Conservation (phyloP, 2,797 vertebrate species). For the Catostomus latipinnis region DNA sequence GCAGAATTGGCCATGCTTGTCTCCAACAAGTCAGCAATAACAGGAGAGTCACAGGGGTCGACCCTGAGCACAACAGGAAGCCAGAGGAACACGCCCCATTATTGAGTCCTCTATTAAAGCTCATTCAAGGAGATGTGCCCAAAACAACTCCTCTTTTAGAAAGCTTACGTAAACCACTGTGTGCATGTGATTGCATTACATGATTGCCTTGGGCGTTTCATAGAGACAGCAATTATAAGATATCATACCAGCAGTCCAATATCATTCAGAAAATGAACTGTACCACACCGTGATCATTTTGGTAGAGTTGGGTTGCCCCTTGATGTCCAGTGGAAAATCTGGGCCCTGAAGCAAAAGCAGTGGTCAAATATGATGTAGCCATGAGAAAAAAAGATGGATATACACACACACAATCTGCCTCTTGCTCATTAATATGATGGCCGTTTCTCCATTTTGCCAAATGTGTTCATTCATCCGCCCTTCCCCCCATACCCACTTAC, state of each 20-base stretch:
- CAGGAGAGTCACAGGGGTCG: slow-evolving; percentile 30
- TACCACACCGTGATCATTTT: no score
- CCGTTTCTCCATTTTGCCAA: neutral
- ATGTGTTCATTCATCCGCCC: neutral
- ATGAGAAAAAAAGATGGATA: neutral
- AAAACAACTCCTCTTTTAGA: slow-evolving; percentile 7
- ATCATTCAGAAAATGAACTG: neutral
- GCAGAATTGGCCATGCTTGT: slow-evolving; percentile 47
- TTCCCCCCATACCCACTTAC: slow-evolving; percentile 15
- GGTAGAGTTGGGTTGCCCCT: no score
- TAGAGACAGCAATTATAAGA: slow-evolving; percentile 9
- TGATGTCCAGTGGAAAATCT: no score
- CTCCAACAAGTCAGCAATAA: slow-evolving; percentile 44
- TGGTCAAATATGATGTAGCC: neutral
- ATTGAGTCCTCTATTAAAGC: slow-evolving; percentile 33
- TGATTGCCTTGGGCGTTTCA: neutral
- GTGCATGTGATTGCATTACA: slow-evolving; percentile 21
- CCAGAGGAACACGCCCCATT: slow-evolving; percentile 20
- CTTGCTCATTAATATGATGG: neutral
- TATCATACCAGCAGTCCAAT: neutral
- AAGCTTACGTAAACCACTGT: slow-evolving; percentile 29
- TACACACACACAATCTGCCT: neutral
- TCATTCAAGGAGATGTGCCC: slow-evolving; percentile 42
- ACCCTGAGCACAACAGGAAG: slow-evolving; percentile 29
- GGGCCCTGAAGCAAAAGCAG: neutral